A percentile compares a stretch with the other conserved stretches of the same genome.
Conservation (phyloP, 2,797 vertebrate genomes). For the Phrynocephalus guinanensis region DNA sequence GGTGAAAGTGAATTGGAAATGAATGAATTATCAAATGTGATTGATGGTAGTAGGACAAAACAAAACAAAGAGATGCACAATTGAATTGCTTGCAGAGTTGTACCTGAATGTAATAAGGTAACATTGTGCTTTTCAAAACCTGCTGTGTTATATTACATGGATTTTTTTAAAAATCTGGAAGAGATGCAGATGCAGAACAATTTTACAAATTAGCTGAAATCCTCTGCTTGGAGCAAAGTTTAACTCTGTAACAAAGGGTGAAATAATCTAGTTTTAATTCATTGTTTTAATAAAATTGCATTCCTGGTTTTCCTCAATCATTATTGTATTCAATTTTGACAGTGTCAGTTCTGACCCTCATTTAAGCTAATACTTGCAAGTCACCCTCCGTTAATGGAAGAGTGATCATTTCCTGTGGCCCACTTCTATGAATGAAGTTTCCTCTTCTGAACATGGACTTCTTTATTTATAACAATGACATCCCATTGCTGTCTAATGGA, state of each 20-base stretch:
- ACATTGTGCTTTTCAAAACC: neutral
- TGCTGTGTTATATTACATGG: neutral
- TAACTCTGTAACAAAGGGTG: neutral
- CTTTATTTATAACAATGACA: slow-evolving; percentile 65
- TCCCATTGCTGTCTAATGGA: slow-evolving; percentile 60
- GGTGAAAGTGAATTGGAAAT: neutral
- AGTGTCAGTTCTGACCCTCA: slow-evolving; percentile 45
- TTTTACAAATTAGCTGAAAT: slow-evolving; percentile 2
- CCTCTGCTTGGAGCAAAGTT: neutral
- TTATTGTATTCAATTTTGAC: slow-evolving; percentile 51
- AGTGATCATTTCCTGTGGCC: slow-evolving; percentile 59
- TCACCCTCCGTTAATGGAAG: slow-evolving; percentile 48
- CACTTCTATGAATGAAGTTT: slow-evolving; percentile 55
- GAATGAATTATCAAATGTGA: neutral
- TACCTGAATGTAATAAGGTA: neutral
- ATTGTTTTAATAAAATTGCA: slow-evolving; percentile 42
- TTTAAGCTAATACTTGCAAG: slow-evolving; percentile 60
- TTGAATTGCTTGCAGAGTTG: neutral
- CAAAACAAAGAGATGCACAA: neutral
- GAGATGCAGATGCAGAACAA: neutral
- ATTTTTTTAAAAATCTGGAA: neutral
- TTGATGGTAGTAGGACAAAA: neutral
- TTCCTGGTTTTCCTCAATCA: slow-evolving; percentile 4
- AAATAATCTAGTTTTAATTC: slow-evolving; percentile 23
- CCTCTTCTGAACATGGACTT: slow-evolving; percentile 59